These are phyloP conservation scores for Eristalis arbustorum DNA, from an alignment of 2,888 invertebrate genomes.

Conservation along the genomic window DNA sequence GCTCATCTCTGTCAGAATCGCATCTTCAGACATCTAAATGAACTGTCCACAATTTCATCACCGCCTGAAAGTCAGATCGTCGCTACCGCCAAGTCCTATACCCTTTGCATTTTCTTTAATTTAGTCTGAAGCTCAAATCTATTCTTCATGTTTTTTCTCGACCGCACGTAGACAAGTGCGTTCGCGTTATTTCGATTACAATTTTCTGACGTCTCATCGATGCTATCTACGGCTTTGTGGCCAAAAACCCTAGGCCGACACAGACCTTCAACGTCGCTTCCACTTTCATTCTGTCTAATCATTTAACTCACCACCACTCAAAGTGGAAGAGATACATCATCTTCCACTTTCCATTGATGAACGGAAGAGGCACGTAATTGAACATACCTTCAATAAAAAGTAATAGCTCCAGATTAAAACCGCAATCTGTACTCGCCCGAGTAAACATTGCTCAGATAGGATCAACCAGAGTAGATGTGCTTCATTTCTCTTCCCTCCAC, in stretches of 20 bases:
- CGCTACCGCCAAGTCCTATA: too few species aligned
- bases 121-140: background rate
- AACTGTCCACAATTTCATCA: too few species aligned
- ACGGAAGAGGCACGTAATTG: constrained; percentile 42
- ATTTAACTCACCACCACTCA: background rate
- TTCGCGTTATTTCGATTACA: background rate
- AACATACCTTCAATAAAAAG: constrained; percentile 20
- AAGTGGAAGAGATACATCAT: background rate
- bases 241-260: background rate
- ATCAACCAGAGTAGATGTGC: constrained; percentile 29
- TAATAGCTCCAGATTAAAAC: constrained; percentile 41
- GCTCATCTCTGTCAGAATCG: too few species aligned
- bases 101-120: background rate
- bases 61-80: too few species aligned
- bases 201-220: background rate
- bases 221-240: background rate
- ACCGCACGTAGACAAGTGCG: background rate
- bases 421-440: constrained; percentile 39
- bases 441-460: constrained; percentile 38
- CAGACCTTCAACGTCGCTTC: background rate
- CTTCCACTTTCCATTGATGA: constrained; percentile 7
- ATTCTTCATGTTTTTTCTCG: background rate
- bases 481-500: constrained; percentile 13
- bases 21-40: too few species aligned
- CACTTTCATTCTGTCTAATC: background rate